phyloP scores from a whole-genome alignment of 1,140 invertebrate species.

The Patella vulgata region DNA sequence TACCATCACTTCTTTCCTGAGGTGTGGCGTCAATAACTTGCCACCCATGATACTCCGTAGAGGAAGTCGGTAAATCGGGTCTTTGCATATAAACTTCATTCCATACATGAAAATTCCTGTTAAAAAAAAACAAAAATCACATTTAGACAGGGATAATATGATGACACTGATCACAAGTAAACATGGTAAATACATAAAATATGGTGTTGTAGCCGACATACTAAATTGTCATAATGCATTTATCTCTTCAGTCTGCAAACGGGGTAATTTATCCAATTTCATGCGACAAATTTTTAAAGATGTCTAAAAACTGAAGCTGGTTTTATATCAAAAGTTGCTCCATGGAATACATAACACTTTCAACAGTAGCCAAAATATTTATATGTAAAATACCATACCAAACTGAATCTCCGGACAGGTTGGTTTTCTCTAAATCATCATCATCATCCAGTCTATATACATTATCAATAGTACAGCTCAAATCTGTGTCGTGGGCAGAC shows the following conservation, averaged over 20 bases:
- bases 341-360: no score
- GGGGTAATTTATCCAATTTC: no score
- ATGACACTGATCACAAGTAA: neutral
- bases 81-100: conserved; percentile 80
- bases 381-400: no score
- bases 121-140: conserved; percentile 1
- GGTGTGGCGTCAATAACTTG: conserved; percentile 93
- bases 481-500: conserved; percentile 92
- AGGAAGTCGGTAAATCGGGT: conserved; percentile 71
- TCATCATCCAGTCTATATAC: conserved; percentile 80
- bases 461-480: conserved; percentile 88
- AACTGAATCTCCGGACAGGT: conserved; percentile 27
- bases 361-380: no score
- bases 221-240: no score
- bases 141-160: neutral
- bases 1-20: conserved; percentile 77
- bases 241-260: no score
- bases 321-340: no score
- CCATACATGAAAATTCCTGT: conserved; percentile 93
- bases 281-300: no score
- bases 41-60: conserved; percentile 87
- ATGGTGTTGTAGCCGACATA: neutral
- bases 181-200: neutral
- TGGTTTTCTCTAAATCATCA: neutral
- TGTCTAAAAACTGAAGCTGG: no score